Percentiles rank a stretch among this genome's conserved stretches.
Conservation (phyloP, 2,113 vertebrate species). For the Neogobius melanostomus region DNA sequence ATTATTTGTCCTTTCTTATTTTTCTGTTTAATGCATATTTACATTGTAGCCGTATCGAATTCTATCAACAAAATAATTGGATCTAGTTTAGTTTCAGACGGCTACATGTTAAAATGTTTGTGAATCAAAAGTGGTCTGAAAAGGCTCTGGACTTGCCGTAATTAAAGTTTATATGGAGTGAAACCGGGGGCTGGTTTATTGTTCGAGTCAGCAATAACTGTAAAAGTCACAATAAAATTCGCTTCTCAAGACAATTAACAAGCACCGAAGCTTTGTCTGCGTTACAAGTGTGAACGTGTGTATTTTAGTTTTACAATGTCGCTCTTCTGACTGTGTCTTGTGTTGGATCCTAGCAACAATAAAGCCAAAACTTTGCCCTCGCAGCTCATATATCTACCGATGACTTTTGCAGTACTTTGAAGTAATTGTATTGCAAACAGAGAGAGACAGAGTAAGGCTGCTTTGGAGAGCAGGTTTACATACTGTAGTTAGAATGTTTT, state of each 20-base stretch:
- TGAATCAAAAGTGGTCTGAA: too few species aligned
- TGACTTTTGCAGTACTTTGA: not conserved
- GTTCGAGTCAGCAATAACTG: not conserved
- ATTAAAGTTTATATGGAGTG: conserved; percentile 1
- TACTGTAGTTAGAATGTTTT: not conserved
- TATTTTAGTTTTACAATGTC: conserved; percentile 6
- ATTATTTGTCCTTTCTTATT: too few species aligned
- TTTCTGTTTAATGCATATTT: too few species aligned
- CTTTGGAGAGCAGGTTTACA: not conserved
- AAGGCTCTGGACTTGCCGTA: not conserved
- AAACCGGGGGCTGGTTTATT: not conserved
- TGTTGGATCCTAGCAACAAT: conserved; percentile 4
- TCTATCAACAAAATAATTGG: too few species aligned
- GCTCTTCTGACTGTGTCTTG: not conserved
- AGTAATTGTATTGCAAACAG: not conserved
- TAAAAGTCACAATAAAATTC: not conserved
- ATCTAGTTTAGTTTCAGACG: too few species aligned
- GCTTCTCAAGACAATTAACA: conserved; percentile 6
- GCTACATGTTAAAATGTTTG: too few species aligned
- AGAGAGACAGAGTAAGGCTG: not conserved
- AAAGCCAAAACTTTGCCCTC: not conserved
- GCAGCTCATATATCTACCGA: not conserved
- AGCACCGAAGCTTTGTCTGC: not conserved
- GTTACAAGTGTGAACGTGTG: conserved; percentile 4
- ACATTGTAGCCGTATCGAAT: too few species aligned